A percentile compares a stretch with the other conserved stretches of the same genome.
Conservation (phyloP, 2,888 invertebrate genomes). For the Apamea epomidion region DNA sequence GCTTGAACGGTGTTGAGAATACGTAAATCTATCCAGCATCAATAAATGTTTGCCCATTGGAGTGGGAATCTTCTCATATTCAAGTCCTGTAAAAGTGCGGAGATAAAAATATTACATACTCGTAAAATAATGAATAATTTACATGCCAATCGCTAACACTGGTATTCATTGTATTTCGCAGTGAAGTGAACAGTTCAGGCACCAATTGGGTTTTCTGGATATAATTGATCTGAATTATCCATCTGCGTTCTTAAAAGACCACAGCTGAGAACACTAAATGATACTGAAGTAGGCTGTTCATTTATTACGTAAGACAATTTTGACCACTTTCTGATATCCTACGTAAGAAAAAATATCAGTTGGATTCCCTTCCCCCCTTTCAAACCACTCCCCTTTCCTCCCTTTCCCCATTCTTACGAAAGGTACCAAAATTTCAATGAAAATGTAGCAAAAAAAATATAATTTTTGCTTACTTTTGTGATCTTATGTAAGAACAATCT, state of each 20-base stretch:
- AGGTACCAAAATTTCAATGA: no score
- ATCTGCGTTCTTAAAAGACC: no score
- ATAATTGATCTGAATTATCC: not conserved
- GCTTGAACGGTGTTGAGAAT: constrained; percentile 24
- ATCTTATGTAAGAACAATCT: no score
- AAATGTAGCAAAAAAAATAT: no score
- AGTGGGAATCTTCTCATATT: constrained; percentile 22
- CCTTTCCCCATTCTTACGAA: no score
- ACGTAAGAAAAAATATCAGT: no score
- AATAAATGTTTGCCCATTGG: constrained; percentile 32
- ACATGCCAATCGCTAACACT: no score
- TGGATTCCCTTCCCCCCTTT: no score
- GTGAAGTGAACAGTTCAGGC: not conserved
- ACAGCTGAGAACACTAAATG: not conserved
- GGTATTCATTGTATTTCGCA: not conserved
- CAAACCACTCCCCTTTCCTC: no score
- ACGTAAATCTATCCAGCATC: constrained; percentile 35
- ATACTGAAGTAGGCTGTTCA: not conserved
- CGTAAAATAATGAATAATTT: not conserved
- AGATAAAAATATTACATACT: not conserved
- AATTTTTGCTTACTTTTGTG: no score
- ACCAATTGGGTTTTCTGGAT: not conserved
- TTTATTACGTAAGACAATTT: no score
- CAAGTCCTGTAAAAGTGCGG: constrained; percentile 7
- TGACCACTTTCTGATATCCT: no score